Evolutionary conservation across 92 coral and sea anemone genomes (phyloP), one percentile per base, ranked within the genome.

Genomic region (Phenganax marumi): DNA sequence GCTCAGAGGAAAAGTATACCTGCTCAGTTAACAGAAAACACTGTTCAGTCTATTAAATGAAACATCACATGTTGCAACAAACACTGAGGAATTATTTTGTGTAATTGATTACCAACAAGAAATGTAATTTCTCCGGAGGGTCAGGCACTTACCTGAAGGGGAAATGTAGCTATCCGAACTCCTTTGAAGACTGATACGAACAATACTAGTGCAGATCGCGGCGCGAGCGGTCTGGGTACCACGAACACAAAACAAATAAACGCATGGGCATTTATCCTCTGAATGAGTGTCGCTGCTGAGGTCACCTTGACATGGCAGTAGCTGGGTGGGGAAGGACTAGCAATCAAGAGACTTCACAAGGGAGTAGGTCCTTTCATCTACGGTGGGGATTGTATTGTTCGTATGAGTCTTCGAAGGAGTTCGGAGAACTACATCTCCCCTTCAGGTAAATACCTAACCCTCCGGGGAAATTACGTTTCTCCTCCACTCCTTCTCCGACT

Each of bases 371-470:
- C 52, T 70, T 24, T 33, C 75, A 8, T 11, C 10, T 16, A 48
- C 26, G 19, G 61, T n/a, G 79, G 79, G 79, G 46, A 70, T 43
- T 21, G 90, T 83, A 87, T 76, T 83, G 87, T 70, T 82, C 83
- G 72, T 75, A 86, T 88, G 86, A 85, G 85, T 84, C 17, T 85
- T 85, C 84, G 90, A n/a, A n/a, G n/a, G n/a, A n/a, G n/a, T n/a
- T n/a, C n/a, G n/a, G n/a, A n/a, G n/a, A n/a, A n/a, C n/a, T n/a
- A n/a, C n/a, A n/a, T n/a, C n/a, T n/a, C n/a, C n/a, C n/a, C n/a
- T n/a, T n/a, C n/a, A n/a, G n/a, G 88, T 84, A 85, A 84, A 80
- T 88, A 55, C 87, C 61, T 70, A 58, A 72, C 89, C 86, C 77
- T 87, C 86, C 75, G 87, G 89, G 87, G 68, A 87, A 75, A 76